A percentile compares a stretch with the other conserved stretches of the same genome.
phyloP scores from a whole-genome alignment of 92 coral and sea anemone species.

The Montipora capitata region DNA sequence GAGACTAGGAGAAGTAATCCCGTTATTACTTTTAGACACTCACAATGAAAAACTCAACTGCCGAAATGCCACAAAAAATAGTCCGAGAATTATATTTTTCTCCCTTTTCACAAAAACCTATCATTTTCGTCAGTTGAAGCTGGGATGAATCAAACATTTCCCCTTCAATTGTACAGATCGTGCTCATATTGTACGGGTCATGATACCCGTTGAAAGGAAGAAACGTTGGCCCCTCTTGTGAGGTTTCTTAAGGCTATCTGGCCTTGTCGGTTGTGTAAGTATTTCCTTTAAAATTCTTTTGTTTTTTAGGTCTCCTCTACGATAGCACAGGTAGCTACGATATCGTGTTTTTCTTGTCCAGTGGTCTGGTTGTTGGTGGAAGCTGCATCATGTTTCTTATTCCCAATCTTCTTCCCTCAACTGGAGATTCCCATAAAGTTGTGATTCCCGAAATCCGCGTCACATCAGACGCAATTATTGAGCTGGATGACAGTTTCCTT shows the following conservation, averaged over 20 bases:
- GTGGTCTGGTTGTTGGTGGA: conserved; percentile 82
- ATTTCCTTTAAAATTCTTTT: conserved; percentile 6
- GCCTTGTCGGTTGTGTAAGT: too few relatives aligned
- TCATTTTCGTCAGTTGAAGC: too few relatives aligned
- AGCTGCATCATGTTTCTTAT: conserved; percentile 86
- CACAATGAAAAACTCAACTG: too few relatives aligned
- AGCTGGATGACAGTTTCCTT: conserved; percentile 35
- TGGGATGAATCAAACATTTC: neutral
- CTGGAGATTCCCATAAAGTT: conserved; percentile 10
- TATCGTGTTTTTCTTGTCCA: conserved; percentile 82
- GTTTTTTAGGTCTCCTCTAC: conserved; percentile 79
- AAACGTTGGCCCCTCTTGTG: neutral
- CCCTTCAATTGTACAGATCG: conserved; percentile 3
- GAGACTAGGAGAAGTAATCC: too few relatives aligned
- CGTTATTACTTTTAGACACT: too few relatives aligned
- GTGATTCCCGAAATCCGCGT: conserved; percentile 13
- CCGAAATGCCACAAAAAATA: too few relatives aligned
- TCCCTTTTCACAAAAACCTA: too few relatives aligned
- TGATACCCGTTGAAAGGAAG: conserved; percentile 6
- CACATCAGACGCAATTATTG: conserved; percentile 2
- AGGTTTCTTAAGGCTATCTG: conserved; percentile 2
- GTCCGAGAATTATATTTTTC: too few relatives aligned
- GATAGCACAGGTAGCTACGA: conserved; percentile 87
- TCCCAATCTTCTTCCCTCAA: conserved; percentile 67
- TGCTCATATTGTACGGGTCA: conserved; percentile 19